Conservation (phyloP, 2,797 vertebrate species). For the Dermochelys coriacea region DNA sequence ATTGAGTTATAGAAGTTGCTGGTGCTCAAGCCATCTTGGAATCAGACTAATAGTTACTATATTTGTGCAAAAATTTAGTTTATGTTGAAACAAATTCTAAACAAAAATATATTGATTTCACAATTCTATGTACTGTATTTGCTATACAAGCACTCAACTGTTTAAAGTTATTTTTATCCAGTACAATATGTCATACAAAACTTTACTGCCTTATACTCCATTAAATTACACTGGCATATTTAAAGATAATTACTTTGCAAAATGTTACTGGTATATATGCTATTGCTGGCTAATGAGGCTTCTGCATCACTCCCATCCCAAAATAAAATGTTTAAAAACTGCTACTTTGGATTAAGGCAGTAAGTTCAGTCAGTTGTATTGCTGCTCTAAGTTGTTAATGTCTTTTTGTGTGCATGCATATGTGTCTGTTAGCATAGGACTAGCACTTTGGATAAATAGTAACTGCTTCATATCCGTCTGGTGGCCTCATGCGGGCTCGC, state of each 20-base stretch:
- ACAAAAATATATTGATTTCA: background rate
- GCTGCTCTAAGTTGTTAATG: conserved; percentile 50
- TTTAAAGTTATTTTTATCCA: conserved; percentile 16
- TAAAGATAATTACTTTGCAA: conserved; percentile 37
- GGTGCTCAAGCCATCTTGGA: background rate
- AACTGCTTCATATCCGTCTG: conserved; percentile 92
- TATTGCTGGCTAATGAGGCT: conserved; percentile 18
- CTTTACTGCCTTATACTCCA: conserved; percentile 2
- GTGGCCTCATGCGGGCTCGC: conserved; percentile 89
- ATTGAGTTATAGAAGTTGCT: background rate
- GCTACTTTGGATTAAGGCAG: conserved; percentile 20
- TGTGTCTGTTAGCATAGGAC: background rate
- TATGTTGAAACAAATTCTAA: background rate
- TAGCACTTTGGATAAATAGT: conserved; percentile 89
- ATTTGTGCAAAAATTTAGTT: conserved; percentile 13
- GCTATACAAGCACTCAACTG: background rate
- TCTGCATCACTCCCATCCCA: background rate
- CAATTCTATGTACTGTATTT: background rate
- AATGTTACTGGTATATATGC: conserved; percentile 6
- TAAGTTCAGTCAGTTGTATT: background rate
- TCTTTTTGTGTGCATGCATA: conserved; percentile 67
- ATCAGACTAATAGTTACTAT: background rate
- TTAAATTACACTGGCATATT: conserved; percentile 14
- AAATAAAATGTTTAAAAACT: conserved; percentile 52
- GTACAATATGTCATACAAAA: conserved; percentile 5